Conservation (phyloP, 2,888 invertebrate genomes). For the Flexamia atlantica region DNA sequence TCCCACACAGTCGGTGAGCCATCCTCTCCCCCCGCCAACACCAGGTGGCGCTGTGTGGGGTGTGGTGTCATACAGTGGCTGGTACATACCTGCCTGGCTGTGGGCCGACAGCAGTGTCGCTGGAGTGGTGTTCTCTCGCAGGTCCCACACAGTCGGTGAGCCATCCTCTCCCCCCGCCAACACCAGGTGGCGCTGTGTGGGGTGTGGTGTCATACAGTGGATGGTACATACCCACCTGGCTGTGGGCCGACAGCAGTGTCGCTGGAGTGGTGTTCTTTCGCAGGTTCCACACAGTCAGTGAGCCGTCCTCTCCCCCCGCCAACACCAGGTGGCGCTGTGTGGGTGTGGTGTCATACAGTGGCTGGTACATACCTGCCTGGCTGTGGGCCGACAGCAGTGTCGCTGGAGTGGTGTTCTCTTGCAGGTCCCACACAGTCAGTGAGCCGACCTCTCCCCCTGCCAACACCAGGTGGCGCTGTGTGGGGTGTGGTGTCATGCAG, state of each 20-base stretch:
- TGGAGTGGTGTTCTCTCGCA: conserved; percentile 90
- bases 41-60: conserved; percentile 92
- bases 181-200: conserved; percentile 91
- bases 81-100: conserved; percentile 74
- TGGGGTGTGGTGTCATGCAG: conserved; percentile 77
- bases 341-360: conserved; percentile 75
- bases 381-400: conserved; percentile 89
- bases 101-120: conserved; percentile 90
- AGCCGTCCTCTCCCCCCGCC: conserved; percentile 92
- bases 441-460: conserved; percentile 93
- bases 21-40: conserved; percentile 91
- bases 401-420: conserved; percentile 89
- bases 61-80: conserved; percentile 64
- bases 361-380: conserved; percentile 73
- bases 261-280: conserved; percentile 90
- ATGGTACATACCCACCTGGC: conserved; percentile 74
- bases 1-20: conserved; percentile 95
- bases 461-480: conserved; percentile 89
- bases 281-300: conserved; percentile 93
- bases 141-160: conserved; percentile 92
- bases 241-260: conserved; percentile 88
- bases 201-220: conserved; percentile 73
- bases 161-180: conserved; percentile 93
- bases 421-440: conserved; percentile 93
- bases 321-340: conserved; percentile 91